Base-by-base conservation (phyloP, 2,113 vertebrate genomes). In the Sakesphorus luctuosus region DNA sequence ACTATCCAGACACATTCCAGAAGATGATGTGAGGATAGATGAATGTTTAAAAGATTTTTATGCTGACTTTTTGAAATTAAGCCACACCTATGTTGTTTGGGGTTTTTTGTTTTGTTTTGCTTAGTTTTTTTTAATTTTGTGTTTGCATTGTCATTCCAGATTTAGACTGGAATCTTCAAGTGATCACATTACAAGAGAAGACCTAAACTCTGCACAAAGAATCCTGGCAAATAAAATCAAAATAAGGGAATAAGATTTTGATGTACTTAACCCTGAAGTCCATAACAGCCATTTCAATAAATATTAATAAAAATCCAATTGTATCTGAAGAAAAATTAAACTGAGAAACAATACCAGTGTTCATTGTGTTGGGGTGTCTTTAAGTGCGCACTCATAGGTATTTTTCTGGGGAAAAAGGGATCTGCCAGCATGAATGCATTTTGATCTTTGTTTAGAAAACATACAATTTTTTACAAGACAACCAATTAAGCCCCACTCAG, bases 401-500 rank as follows among this genome's bases (percentile, higher is more conserved):
- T 46, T 83, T 80, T 90, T 47, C 40, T 62, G 24, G 18, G 36
- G 56, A 82, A 81, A 58, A 16, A 78, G 36, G 12, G 13, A 68
- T 72, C 75, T 87, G 8, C 18, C 63, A 46, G 40, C 47, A 72
- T 52, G 24, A 84, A 68, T 33, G 9, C 3, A 65, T 84, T 85
- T 89, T 86, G 7, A 40, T 89, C 61, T 93, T 84, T 90, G 36
- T 58, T 89, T 71, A 50, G n/a, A 33, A 94, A 94, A 69, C 26
- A 52, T 3, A 25, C 21, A 43, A 76, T 90, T 89, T 87, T 87
- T 63, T 69, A 80, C 18, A 86, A 81, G 79, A 85, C 36, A 94
- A 93, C 43, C 43, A 94, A 89, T 94, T 97, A 94, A 93, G 16
- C 11, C 23, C 14, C 12, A 40, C 55, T 93, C 65, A 77, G n/a